Percentiles rank a stretch among this genome's conserved stretches.
phyloP scores from a whole-genome alignment of 1,140 invertebrate genomes.

The Dreissena rostriformis region DNA sequence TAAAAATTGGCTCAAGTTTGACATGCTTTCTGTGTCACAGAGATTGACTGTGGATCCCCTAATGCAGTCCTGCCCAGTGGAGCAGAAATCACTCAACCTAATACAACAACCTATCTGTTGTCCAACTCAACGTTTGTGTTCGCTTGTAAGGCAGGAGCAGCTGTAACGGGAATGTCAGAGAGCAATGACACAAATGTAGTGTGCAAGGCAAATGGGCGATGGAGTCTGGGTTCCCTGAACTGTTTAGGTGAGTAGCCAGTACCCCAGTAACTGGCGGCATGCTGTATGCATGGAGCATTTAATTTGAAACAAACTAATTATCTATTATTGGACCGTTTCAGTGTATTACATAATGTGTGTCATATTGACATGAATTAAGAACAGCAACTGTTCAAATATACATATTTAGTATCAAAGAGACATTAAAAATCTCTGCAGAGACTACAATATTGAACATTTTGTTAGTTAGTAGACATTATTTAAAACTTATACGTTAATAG shows the following conservation, averaged over 20 bases:
- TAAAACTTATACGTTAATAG: no score
- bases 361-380: no score
- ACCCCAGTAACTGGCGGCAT: no score
- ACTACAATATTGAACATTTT: no score
- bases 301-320: no score
- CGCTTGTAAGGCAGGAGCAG: constrained; percentile 4
- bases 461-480: no score
- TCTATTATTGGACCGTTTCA: no score
- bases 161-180: background rate
- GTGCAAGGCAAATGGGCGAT: constrained; percentile 35
- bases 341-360: no score
- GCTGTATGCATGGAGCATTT: no score
- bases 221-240: constrained; percentile 21
- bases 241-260: constrained; percentile 27
- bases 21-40: background rate
- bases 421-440: no score
- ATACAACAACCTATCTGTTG: constrained; percentile 1
- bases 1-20: background rate
- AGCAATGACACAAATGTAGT: constrained; percentile 6
- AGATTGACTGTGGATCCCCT: constrained; percentile 37
- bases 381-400: no score
- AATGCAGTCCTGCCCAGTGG: background rate
- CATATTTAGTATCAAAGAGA: no score
- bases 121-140: constrained; percentile 10
- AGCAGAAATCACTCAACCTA: background rate